These are phyloP conservation scores for Sebastes dallii DNA, from an alignment of 2,797 vertebrate genomes.

Conservation along the genomic window DNA sequence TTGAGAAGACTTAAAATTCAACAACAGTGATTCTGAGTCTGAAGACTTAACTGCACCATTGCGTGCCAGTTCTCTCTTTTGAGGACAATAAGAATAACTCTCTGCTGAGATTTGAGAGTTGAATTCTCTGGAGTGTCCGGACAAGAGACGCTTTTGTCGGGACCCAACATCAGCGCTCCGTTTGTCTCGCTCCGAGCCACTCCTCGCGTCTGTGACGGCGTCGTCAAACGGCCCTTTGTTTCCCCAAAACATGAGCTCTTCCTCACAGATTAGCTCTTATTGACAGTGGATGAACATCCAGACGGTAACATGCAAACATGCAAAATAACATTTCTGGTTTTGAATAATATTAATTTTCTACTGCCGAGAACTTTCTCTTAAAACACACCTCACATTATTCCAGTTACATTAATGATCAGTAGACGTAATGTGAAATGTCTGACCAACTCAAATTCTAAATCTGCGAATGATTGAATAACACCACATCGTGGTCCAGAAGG, in stretches of 20 bases:
- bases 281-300: constrained; percentile 16
- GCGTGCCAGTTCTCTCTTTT: not conserved
- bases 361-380: not conserved
- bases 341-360: not conserved
- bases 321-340: not conserved
- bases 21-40: not conserved
- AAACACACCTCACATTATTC: not conserved
- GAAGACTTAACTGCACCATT: not conserved
- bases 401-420: not conserved
- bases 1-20: not conserved
- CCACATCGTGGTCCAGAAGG: not conserved
- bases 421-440: not conserved
- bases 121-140: not conserved
- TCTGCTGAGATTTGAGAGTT: not conserved
- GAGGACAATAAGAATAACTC: not conserved
- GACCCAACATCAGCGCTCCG: not conserved
- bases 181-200: not conserved
- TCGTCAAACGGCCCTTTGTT: constrained; percentile 49
- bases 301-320: not conserved
- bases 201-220: not conserved
- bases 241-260: not conserved
- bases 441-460: not conserved
- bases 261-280: not conserved
- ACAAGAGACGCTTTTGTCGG: constrained; percentile 39
- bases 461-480: not conserved